Percentiles rank a stretch among this genome's conserved stretches.
Conservation (phyloP, 2,888 invertebrate genomes). For the Agrypnus murinus region DNA sequence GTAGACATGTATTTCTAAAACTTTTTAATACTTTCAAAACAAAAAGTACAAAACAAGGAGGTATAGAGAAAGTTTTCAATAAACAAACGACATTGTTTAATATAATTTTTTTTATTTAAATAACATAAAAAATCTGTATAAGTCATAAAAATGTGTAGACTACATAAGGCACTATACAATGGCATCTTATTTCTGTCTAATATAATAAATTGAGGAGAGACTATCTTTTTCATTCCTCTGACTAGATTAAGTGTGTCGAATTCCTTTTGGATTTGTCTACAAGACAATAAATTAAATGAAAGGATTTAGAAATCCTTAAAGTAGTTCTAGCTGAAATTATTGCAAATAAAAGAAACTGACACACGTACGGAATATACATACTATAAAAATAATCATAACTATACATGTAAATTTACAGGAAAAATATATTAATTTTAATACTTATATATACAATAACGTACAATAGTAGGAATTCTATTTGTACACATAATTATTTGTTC, state of each 20-base stretch:
- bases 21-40: no score
- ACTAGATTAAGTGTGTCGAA: slow-evolving; percentile 63
- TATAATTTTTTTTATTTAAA: slow-evolving; percentile 65
- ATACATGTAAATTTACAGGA: slow-evolving; percentile 54
- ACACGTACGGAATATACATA: slow-evolving; percentile 33
- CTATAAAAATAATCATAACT: slow-evolving; percentile 43
- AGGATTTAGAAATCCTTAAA: no score
- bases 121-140: slow-evolving; percentile 68
- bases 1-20: no score
- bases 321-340: slow-evolving; percentile 12
- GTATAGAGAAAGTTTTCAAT: slow-evolving; percentile 43
- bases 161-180: slow-evolving; percentile 71
- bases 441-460: slow-evolving; percentile 53
- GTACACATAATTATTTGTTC: slow-evolving; percentile 50
- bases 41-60: slow-evolving; percentile 17
- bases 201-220: slow-evolving; percentile 64
- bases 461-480: slow-evolving; percentile 51
- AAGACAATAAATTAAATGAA: not conserved
- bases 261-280: not conserved
- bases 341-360: slow-evolving; percentile 16
- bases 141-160: slow-evolving; percentile 59
- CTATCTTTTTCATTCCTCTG: slow-evolving; percentile 61
- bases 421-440: slow-evolving; percentile 57
- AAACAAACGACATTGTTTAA: slow-evolving; percentile 46
- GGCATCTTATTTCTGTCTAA: slow-evolving; percentile 65